Evolutionary conservation across 2,888 invertebrate genomes (phyloP), one percentile per base, ranked within the genome.

Genomic region (Eristalis tenax): DNA sequence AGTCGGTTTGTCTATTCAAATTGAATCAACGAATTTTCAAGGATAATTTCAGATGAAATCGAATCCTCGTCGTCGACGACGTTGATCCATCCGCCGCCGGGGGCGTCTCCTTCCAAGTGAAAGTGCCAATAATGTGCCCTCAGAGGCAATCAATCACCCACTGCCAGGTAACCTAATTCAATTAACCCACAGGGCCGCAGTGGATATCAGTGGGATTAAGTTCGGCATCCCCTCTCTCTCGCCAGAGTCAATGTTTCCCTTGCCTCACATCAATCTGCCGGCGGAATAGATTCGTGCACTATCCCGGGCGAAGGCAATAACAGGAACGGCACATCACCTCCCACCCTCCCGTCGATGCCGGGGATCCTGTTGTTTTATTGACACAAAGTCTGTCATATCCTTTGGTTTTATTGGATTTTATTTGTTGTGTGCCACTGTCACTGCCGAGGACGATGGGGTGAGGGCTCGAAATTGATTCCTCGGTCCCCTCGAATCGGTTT

Each of bases 91-190:
- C n/a, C 4, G 2, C 15, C 13, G 11, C 6, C 40, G 13, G 40
- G 6, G 50, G 4, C 50, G 8, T 18, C 18, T n/a, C 18, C 71
- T 81, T 68, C 81, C 78, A 74, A 85, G 73, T 78, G 74, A 81
- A 74, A 73, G 38, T 77, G 76, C 71, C 80, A 78, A 76, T 77
- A 68, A 59, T 79, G 75, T 61, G 73, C 77, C 69, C 77, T 69
- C 43, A 81, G 59, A 75, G 77, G 74, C 85, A 70, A 86, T 86
- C 85, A 82, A 86, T 86, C 85, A 82, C 68, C 69, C 78, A 32
- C 76, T 70, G 77, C 71, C 85, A 86, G 85, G 81, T 73, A 79
- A 71, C 75, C 83, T 87, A 83, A 87, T 83, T 87, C 86, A 87
- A 87, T 87, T 87, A 87, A 87, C 74, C 75, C 65, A 71, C 73